Evolutionary conservation across 2,797 vertebrate species (phyloP).

Genomic region (Buceros bicornis): DNA sequence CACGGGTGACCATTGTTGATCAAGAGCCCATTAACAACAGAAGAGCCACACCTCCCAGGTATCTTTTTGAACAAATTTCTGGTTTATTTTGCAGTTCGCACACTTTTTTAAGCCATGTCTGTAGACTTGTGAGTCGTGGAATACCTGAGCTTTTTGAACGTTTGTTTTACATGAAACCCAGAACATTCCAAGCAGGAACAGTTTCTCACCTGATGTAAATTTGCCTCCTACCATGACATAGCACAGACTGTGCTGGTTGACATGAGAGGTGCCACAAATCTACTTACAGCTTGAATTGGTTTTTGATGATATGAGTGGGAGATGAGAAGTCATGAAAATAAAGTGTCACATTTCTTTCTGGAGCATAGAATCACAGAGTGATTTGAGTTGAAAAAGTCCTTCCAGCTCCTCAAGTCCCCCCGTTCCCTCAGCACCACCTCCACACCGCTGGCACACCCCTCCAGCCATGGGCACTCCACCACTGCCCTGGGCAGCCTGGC

Average conservation of each 20-base stretch:
- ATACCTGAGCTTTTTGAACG: background rate
- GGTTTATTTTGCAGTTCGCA: background rate
- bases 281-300: background rate
- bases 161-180: background rate
- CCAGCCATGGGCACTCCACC: no score
- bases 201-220: background rate
- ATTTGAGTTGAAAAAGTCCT: background rate
- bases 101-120: background rate
- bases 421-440: no score
- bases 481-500: no score
- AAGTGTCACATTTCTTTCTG: background rate
- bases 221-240: rapidly evolving
- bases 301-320: background rate
- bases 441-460: no score
- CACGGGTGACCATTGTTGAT: constrained; percentile 20
- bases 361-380: background rate
- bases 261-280: background rate
- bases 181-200: background rate
- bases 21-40: constrained; percentile 75
- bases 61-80: background rate
- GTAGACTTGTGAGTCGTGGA: background rate
- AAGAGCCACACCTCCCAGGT: constrained; percentile 86
- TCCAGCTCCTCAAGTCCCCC: background rate
- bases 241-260: background rate
- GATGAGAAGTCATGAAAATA: background rate